phyloP scores from a whole-genome alignment of 2,888 invertebrate species.

The Quadroppia sp. region DNA sequence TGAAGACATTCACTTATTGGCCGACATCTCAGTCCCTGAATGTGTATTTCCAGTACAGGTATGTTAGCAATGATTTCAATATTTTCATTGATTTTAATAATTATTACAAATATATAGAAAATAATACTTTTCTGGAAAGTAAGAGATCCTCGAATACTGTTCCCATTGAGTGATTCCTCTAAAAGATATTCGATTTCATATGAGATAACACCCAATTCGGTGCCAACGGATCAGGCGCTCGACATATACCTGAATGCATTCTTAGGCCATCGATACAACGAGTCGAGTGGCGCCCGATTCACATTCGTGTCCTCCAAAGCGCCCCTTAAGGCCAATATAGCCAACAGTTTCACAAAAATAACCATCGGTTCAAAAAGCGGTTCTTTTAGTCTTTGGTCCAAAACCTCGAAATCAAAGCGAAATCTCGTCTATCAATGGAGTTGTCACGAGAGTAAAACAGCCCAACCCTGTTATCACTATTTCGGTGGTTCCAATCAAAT shows the following conservation, averaged over 20 bases:
- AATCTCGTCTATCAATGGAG: constrained; percentile 47
- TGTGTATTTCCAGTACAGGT: constrained; percentile 42
- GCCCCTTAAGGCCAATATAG: constrained; percentile 40
- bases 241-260: constrained; percentile 40
- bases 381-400: constrained; percentile 17
- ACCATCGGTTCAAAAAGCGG: constrained; percentile 42
- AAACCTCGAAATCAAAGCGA: constrained; percentile 35
- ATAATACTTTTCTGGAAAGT: constrained; percentile 41
- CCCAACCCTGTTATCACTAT: constrained; percentile 42
- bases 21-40: constrained; percentile 40
- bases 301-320: constrained; percentile 29
- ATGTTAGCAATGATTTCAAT: neutral
- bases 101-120: constrained; percentile 22
- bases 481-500: constrained; percentile 30
- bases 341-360: constrained; percentile 39
- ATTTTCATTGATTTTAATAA: neutral
- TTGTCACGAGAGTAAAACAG: constrained; percentile 45
- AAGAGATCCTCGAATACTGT: constrained; percentile 38
- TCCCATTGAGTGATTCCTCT: constrained; percentile 38
- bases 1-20: constrained; percentile 33
- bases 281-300: constrained; percentile 42
- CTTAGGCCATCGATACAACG: constrained; percentile 37
- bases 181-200: constrained; percentile 28
- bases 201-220: constrained; percentile 39
- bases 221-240: constrained; percentile 40